These are phyloP conservation scores for Apodemia duryi DNA, from an alignment of 2,888 invertebrate genomes.

Conservation along the genomic window DNA sequence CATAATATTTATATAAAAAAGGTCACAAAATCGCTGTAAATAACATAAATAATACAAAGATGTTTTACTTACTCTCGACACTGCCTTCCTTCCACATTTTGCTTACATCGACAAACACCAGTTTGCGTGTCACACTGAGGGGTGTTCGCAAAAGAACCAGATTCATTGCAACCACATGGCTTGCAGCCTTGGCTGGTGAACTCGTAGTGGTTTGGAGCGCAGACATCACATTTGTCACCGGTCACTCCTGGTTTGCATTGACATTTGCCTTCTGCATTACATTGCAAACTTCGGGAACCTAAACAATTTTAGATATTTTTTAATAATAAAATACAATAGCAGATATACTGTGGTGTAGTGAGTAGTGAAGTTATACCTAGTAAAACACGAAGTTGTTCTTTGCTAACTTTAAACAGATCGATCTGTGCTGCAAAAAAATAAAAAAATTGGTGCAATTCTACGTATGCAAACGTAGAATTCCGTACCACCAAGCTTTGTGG, in stretches of 20 bases:
- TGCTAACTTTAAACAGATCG: too few relatives aligned
- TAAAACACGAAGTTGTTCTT: too few relatives aligned
- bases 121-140: slow-evolving; percentile 90
- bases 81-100: slow-evolving; percentile 96
- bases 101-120: slow-evolving; percentile 91
- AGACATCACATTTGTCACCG: slow-evolving; percentile 94
- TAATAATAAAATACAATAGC: background rate
- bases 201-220: slow-evolving; percentile 91
- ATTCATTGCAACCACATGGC: slow-evolving; percentile 91
- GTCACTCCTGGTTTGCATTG: slow-evolving; percentile 97
- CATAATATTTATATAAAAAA: too few relatives aligned
- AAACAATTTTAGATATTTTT: slow-evolving; percentile 20
- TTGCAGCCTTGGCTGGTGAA: slow-evolving; percentile 95
- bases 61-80: slow-evolving; percentile 86
- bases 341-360: too few relatives aligned
- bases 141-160: slow-evolving; percentile 89
- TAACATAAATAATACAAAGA: background rate
- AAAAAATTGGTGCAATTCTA: too few relatives aligned
- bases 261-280: slow-evolving; percentile 94
- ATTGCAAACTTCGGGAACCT: slow-evolving; percentile 94
- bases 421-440: too few relatives aligned
- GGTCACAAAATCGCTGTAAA: background rate
- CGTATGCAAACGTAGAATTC: too few relatives aligned
- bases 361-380: too few relatives aligned
- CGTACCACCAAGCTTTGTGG: too few relatives aligned